Evolutionary conservation across 2,888 invertebrate genomes (phyloP), one percentile per base, ranked within the genome.

Genomic region (Cenopis cana): DNA sequence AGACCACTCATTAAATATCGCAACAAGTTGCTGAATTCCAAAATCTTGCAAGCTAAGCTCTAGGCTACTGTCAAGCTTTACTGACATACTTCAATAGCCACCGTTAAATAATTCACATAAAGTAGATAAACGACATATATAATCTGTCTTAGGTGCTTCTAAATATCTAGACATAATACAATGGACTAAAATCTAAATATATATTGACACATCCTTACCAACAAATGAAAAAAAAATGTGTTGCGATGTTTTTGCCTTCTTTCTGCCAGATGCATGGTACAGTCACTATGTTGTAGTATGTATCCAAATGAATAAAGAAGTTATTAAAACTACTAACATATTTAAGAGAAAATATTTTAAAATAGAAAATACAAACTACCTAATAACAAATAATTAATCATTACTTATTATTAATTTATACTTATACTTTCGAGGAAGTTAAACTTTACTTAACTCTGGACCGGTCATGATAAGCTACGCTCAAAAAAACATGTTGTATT

Each of bases 401-500:
- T n/a, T n/a, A n/a, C n/a, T n/a, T n/a, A n/a, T n/a, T n/a, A n/a
- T n/a, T n/a, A n/a, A n/a, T n/a, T n/a, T n/a, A 4, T 24, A 24
- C 24, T 24, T 24, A 24, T 46, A 6, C 6, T 46, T 46, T 46
- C n/a, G n/a, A n/a, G 46, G n/a, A 4, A n/a, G n/a, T 46, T n/a
- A n/a, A 46, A 46, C 14, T 12, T 6, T 41, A 41, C 14, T 41
- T n/a, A 6, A n/a, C 46, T 46, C 14, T 41, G n/a, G n/a, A n/a
- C n/a, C 2, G 14, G 41, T 41, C 56, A 18, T n/a, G 10, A 14
- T 17, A 17, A 57, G 36, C 8, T 20, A 46, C n/a, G n/a, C 24
- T 60, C 46, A 41, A 24, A 41, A 20, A 20, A 2, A 59, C 10
- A 20, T 14, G n/a, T 36, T 20, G n/a, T 64, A 33, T 64, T 64